Conservation (phyloP, 2,797 vertebrate species). For the Dromococcyx pavoninus region DNA sequence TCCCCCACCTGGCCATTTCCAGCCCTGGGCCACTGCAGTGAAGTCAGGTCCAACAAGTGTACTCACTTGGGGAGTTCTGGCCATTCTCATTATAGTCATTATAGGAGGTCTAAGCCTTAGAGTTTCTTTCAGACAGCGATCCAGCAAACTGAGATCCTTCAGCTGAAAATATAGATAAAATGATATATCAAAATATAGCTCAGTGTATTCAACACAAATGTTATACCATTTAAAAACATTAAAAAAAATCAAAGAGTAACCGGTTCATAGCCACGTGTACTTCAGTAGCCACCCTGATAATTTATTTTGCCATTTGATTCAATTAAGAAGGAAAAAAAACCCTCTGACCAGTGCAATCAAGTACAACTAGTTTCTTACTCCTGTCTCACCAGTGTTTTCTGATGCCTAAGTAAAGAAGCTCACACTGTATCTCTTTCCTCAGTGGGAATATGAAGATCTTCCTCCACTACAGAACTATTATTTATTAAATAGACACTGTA, state of each 20-base stretch:
- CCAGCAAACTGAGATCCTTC: constrained; percentile 90
- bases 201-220: not conserved
- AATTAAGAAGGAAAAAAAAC: not conserved
- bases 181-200: not conserved
- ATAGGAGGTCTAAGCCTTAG: constrained; percentile 93
- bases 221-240: not conserved
- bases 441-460: not conserved
- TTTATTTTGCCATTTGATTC: not conserved
- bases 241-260: not conserved
- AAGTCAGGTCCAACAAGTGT: not conserved
- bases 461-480: not conserved
- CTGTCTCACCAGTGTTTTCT: not conserved
- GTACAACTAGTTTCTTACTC: not conserved
- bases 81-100: constrained; percentile 99
- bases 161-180: constrained; percentile 75
- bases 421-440: not conserved
- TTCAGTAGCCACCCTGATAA: not conserved
- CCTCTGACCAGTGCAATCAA: not conserved
- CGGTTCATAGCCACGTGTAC: not conserved
- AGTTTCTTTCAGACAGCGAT: constrained; percentile 94
- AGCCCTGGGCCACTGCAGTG: not conserved
- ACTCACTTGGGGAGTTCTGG: constrained; percentile 87
- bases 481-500: not conserved
- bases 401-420: not conserved
- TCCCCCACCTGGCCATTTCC: not conserved